Percentiles rank a stretch among this genome's conserved stretches.
Evolutionary conservation across 2,113 vertebrate genomes (phyloP).

Genomic region (Sorex fumeus): DNA sequence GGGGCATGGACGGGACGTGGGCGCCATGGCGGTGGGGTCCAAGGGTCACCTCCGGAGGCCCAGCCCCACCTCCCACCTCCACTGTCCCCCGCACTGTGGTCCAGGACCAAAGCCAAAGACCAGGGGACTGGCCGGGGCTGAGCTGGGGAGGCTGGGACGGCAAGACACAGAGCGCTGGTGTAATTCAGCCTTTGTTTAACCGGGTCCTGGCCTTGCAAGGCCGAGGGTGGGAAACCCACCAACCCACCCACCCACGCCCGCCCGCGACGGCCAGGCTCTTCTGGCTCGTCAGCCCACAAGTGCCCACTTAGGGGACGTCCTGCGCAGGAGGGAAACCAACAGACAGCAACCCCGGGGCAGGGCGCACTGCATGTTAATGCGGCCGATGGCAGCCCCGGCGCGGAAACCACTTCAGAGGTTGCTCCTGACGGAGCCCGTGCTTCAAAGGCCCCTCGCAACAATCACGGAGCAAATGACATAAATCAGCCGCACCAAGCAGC

Average conservation of each 20-base stretch:
- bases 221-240: too few species aligned
- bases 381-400: neutral
- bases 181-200: conserved; percentile 53
- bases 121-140: neutral
- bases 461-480: conserved; percentile 8
- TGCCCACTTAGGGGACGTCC: conserved; percentile 48
- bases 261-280: conserved; percentile 23
- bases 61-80: neutral
- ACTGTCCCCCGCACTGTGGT: neutral
- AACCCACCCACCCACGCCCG: neutral
- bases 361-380: neutral
- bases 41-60: neutral
- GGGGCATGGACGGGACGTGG: neutral
- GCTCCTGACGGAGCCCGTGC: neutral
- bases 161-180: neutral
- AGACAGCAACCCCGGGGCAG: neutral
- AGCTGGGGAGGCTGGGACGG: neutral
- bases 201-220: too few species aligned
- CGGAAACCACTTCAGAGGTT: conserved; percentile 46
- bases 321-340: conserved; percentile 40
- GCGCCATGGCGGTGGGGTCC: neutral
- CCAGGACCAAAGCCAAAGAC: neutral
- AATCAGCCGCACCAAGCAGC: conserved; percentile 6
- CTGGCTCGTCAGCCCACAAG: conserved; percentile 14
- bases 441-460: conserved; percentile 30